A percentile compares a stretch with the other conserved stretches of the same genome.
phyloP scores from a whole-genome alignment of 2,797 vertebrate genomes.

The Agapornis canus region DNA sequence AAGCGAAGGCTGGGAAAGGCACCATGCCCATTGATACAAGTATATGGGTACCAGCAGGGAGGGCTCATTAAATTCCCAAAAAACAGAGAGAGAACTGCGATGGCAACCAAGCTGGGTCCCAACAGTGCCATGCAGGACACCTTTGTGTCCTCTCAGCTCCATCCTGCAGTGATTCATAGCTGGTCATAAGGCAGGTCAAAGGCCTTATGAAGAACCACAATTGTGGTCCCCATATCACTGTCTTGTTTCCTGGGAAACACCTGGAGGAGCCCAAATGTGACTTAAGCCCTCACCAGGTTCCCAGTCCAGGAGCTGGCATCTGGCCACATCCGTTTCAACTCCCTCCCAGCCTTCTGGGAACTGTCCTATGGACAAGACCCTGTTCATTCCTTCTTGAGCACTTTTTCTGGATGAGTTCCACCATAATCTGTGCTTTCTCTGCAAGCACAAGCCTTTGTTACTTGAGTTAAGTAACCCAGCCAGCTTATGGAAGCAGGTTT shows the following conservation, averaged over 20 bases:
- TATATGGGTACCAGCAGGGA: not conserved
- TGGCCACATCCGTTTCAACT: not conserved
- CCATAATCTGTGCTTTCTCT: not conserved
- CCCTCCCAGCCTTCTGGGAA: not conserved
- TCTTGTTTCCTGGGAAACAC: not conserved
- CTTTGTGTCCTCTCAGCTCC: not conserved
- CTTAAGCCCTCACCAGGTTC: not conserved
- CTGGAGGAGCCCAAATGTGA: not conserved
- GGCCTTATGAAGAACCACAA: not conserved
- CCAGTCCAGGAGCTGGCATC: not conserved
- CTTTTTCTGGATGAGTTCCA: not conserved
- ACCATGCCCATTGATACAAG: not conserved
- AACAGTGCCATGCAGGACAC: rapidly evolving
- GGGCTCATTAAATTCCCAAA: not conserved
- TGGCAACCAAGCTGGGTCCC: not conserved
- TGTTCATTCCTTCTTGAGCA: not conserved
- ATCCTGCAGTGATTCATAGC: not conserved
- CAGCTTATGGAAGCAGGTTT: not conserved
- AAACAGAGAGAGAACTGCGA: not conserved
- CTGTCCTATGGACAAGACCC: not conserved
- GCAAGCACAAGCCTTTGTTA: not conserved
- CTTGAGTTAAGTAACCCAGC: not conserved
- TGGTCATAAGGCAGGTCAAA: not conserved
- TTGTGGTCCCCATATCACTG: rapidly evolving
- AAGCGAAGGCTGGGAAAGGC: not conserved